Percentiles rank a stretch among this genome's conserved stretches.
Evolutionary conservation across 1,140 invertebrate genomes (phyloP).

Genomic region (Heliconius melpomene): DNA sequence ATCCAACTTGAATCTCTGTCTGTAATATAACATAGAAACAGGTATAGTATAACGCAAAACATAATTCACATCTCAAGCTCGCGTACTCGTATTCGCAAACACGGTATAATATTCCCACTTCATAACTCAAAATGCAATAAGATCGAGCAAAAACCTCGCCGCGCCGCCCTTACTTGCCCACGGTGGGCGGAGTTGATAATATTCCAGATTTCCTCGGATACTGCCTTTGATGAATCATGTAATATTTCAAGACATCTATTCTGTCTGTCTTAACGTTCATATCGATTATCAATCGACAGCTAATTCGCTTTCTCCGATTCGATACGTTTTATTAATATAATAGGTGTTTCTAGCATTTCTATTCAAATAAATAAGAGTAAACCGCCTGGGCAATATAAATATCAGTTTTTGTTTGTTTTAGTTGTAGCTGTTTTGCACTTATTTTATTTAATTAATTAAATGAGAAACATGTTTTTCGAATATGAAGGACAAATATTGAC

Average conservation of each 20-base stretch:
- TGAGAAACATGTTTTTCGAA: not conserved
- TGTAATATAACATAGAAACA: not conserved
- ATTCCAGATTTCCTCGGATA: constrained; percentile 35
- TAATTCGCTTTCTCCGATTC: constrained; percentile 19
- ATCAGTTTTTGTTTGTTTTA: not conserved
- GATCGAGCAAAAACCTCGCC: constrained; percentile 35
- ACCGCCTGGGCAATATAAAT: too few species aligned
- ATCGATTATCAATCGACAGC: constrained; percentile 31
- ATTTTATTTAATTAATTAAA: not conserved
- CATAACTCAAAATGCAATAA: constrained; percentile 44
- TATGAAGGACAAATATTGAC: not conserved
- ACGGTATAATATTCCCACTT: constrained; percentile 42
- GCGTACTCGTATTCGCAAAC: constrained; percentile 21
- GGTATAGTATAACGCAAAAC: constrained; percentile 4
- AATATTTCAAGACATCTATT: constrained; percentile 37
- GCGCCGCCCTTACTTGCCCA: constrained; percentile 32
- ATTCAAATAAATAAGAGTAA: too few species aligned
- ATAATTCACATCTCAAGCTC: constrained; percentile 16
- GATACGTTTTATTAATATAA: not conserved
- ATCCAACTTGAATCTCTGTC: not conserved
- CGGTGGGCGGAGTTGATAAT: constrained; percentile 40
- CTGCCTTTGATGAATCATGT: constrained; percentile 37
- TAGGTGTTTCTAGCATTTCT: not conserved
- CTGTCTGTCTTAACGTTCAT: constrained; percentile 32
- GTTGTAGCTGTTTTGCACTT: not conserved